Evolutionary conservation across 2,888 invertebrate species (phyloP).

Genomic region (Phrixothrix hirtus): DNA sequence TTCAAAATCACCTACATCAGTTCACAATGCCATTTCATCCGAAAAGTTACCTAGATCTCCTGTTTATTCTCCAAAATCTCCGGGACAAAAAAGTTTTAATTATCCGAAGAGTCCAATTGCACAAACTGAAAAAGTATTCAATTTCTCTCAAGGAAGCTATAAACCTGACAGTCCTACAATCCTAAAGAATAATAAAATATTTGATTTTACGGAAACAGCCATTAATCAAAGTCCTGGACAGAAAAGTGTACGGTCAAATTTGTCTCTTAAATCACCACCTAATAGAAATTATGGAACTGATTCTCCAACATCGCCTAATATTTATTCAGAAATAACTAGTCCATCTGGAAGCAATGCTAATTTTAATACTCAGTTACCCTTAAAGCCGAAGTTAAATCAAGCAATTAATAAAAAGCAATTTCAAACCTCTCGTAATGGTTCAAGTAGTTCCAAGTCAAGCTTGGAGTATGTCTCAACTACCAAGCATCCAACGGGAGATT

Average conservation of each 20-base stretch:
- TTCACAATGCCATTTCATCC: conserved; percentile 28
- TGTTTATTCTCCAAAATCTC: conserved; percentile 38
- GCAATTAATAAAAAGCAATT: conserved; percentile 45
- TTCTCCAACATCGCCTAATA: conserved; percentile 28
- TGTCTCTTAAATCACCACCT: conserved; percentile 47
- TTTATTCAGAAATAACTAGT: conserved; percentile 20
- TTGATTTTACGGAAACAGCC: conserved; percentile 33
- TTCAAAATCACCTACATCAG: conserved; percentile 9
- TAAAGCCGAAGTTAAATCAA: conserved; percentile 43
- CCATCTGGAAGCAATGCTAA: conserved; percentile 45
- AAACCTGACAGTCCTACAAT: conserved; percentile 37
- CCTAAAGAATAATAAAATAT: conserved; percentile 31
- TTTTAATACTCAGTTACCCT: conserved; percentile 49
- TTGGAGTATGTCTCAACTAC: conserved; percentile 51
- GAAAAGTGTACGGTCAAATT: conserved; percentile 26
- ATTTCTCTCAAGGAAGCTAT: conserved; percentile 36
- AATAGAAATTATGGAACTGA: conserved; percentile 42
- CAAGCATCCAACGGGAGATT: conserved; percentile 50
- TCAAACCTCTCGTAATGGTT: conserved; percentile 50
- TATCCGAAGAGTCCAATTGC: conserved; percentile 47
- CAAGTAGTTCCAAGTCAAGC: conserved; percentile 49
- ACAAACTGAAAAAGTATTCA: conserved; percentile 38
- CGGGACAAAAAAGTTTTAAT: conserved; percentile 33
- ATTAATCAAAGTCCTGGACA: conserved; percentile 13
- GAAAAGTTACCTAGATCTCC: too few relatives aligned